phyloP scores from a whole-genome alignment of 2,888 invertebrate genomes.

The Acleris emargana region DNA sequence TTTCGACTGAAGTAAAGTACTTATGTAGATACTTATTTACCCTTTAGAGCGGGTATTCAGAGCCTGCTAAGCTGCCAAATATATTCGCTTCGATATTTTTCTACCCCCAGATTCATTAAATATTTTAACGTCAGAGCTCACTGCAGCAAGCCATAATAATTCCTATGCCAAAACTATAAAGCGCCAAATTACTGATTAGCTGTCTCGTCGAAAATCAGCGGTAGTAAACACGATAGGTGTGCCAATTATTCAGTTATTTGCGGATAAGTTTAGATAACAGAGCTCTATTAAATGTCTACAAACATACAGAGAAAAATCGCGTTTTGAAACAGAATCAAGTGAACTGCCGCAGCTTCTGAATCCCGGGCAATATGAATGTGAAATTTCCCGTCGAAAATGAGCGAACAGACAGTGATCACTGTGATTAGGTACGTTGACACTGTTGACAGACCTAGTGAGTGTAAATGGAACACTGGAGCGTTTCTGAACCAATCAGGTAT shows the following conservation, averaged over 20 bases:
- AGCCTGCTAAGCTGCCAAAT: not conserved
- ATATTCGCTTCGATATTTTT: slow-evolving; percentile 8
- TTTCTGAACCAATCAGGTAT: too few species aligned
- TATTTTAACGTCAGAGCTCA: not conserved
- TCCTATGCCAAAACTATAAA: slow-evolving; percentile 35
- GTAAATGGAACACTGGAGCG: too few species aligned
- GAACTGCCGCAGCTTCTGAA: not conserved
- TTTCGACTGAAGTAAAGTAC: too few species aligned
- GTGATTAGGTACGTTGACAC: slow-evolving; percentile 32
- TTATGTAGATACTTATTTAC: too few species aligned
- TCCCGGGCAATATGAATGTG: slow-evolving; percentile 24
- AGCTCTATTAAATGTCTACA: slow-evolving; percentile 1
- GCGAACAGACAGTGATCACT: slow-evolving; percentile 13
- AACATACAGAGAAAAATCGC: not conserved
- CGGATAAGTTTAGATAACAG: slow-evolving; percentile 41
- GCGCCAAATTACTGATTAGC: slow-evolving; percentile 37
- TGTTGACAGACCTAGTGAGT: slow-evolving; percentile 5
- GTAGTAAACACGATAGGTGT: slow-evolving; percentile 38
- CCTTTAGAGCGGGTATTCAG: not conserved
- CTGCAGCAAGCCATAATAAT: not conserved
- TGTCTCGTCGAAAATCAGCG: slow-evolving; percentile 18
- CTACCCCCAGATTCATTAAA: slow-evolving; percentile 29
- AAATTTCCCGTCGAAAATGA: slow-evolving; percentile 28
- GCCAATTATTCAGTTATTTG: slow-evolving; percentile 47
- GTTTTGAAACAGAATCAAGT: slow-evolving; percentile 11